Evolutionary conservation across 1,140 invertebrate species (phyloP), one percentile per base, ranked within the genome.

Genomic region (Aphelinus certus): DNA sequence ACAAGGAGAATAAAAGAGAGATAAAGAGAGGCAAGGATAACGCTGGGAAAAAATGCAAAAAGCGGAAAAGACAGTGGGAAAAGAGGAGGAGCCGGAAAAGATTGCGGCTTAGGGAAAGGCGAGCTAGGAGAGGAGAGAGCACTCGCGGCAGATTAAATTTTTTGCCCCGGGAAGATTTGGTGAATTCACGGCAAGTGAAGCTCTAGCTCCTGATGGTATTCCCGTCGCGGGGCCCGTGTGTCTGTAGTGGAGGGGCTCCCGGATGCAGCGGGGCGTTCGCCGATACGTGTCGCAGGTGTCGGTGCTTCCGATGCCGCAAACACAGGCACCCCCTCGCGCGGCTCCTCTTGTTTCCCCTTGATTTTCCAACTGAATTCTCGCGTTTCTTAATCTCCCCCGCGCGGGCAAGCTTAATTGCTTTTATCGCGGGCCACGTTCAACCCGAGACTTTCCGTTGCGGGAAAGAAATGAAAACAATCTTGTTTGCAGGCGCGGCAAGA

Each of bases 81-180:
- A 58, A n/a, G 47, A 42, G 45, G 49, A 9, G 26, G 7, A 26
- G 26, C 26, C 26, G 26, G 51, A 69, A 69, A 69, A 75, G 67
- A 65, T 75, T 60, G 73, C 55, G 55, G 67, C 48, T 75, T 75
- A 71, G 62, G 42, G 43, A 65, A 75, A 60, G 1, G 48, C 61
- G 6, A 49, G 64, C 47, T 26, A 10, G 63, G 48, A 45, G n/a
- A 42, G 26, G 1, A 56, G 1, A 56, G 49, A 74, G 69, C 75
- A 76, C 75, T 71, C 58, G 26, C 26, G 75, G 75, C 46, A 76
- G 69, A 76, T 76, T 76, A 76, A 76, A 76, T 71, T 76, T 76
- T 76, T 76, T 76, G 67, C 5, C 9, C 68, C 53, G 26, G 47
- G 26, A 69, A 67, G 57, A 73, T 73, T 73, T 55, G 57, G 58